Conservation (phyloP, 1,140 invertebrate genomes). For the Ceratina australensis region DNA sequence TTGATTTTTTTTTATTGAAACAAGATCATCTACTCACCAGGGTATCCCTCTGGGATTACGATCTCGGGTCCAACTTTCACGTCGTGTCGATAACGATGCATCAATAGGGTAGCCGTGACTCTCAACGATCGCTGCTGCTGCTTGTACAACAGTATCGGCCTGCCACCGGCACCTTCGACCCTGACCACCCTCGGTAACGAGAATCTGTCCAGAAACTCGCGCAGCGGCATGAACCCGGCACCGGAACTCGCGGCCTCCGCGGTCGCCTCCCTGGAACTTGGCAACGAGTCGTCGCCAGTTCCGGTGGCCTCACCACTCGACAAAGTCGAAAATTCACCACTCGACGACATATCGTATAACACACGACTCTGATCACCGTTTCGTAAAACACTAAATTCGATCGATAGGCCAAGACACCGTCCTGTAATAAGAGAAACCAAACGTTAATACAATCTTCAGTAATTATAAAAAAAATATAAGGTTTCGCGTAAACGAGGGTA, state of each 20-base stretch:
- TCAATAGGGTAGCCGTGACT: conserved; percentile 70
- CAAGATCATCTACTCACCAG: conserved; percentile 68
- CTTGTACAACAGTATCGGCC: conserved; percentile 75
- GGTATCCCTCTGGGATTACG: conserved; percentile 76
- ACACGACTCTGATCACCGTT: background rate
- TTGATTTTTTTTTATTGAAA: background rate
- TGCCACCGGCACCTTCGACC: conserved; percentile 72
- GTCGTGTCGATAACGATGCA: conserved; percentile 73
- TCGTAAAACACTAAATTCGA: conserved; percentile 15
- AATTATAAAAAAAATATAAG: too few species aligned
- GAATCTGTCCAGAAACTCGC: conserved; percentile 75
- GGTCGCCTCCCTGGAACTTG: conserved; percentile 73
- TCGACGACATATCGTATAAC: conserved; percentile 69
- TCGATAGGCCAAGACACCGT: background rate
- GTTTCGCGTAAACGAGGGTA: too few species aligned
- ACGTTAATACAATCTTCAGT: too few species aligned
- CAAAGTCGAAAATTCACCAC: conserved; percentile 74
- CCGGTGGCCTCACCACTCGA: conserved; percentile 75
- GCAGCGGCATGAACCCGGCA: conserved; percentile 70
- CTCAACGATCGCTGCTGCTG: conserved; percentile 71
- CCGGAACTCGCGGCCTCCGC: conserved; percentile 69
- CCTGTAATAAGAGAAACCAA: background rate
- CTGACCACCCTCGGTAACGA: conserved; percentile 73
- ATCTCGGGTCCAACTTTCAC: conserved; percentile 74
- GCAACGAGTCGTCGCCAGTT: conserved; percentile 73